Percentiles rank a stretch among this genome's conserved stretches.
Conservation (phyloP, 1,140 invertebrate species). For the Catajapyx aquilonaris region DNA sequence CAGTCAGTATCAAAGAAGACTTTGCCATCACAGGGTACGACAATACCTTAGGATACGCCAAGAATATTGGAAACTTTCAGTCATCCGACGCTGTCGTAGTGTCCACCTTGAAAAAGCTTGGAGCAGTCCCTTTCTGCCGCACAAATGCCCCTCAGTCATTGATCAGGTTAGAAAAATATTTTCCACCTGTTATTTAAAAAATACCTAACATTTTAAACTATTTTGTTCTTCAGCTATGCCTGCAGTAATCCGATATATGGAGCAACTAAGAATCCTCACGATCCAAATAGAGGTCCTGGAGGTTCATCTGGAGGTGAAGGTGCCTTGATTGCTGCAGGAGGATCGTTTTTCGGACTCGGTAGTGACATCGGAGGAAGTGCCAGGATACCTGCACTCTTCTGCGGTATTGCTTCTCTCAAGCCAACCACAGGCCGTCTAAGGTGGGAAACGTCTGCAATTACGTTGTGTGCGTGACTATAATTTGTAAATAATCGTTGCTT, state of each 20-base stretch:
- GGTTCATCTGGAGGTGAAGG: conserved; percentile 15
- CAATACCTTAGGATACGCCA: conserved; percentile 21
- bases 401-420: conserved; percentile 10
- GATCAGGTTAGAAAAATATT: too few relatives aligned
- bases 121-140: conserved; percentile 23
- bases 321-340: conserved; percentile 15
- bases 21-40: conserved; percentile 22
- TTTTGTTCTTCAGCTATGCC: conserved; percentile 12
- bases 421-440: conserved; percentile 10
- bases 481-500: too few relatives aligned
- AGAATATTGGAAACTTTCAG: conserved; percentile 18
- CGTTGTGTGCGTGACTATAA: too few relatives aligned
- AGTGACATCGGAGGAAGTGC: conserved; percentile 23
- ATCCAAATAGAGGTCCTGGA: conserved; percentile 10
- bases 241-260: conserved; percentile 15
- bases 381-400: conserved; percentile 11
- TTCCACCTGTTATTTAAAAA: too few relatives aligned
- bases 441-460: too few relatives aligned
- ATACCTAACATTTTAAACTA: too few relatives aligned
- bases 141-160: conserved; percentile 23
- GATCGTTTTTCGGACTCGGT: conserved; percentile 20
- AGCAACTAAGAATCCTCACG: conserved; percentile 10
- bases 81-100: conserved; percentile 18
- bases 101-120: conserved; percentile 12
- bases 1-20: conserved; percentile 20